Evolutionary conservation across 2,113 vertebrate species (phyloP), one percentile per base, ranked within the genome.

Genomic region (Saccopteryx leptura): DNA sequence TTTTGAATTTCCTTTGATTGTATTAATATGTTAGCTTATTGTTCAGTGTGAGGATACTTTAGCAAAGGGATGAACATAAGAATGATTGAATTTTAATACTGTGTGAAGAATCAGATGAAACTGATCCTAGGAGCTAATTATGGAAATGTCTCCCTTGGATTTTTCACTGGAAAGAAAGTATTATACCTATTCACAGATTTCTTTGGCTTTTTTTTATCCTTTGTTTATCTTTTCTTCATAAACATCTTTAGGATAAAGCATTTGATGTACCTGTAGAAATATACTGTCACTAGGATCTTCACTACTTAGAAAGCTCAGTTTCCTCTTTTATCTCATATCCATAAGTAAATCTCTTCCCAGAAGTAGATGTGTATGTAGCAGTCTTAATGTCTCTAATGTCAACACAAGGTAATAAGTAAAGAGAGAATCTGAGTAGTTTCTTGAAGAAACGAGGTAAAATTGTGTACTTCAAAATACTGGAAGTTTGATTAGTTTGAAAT

Each of bases 401-500:
- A 14, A 60, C 31, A n/a, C 14, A n/a, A 21, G 54, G 15, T 26
- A 82, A 14, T 71, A 58, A 26, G 24, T 11, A 83, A 10, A 33
- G 31, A 80, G 50, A 60, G 24, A 65, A 61, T 80, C 11, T 61
- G 12, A 1, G 26, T 15, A 48, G 2, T 24, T 92, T 84, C 82
- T 74, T n/a, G n/a, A 92, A 76, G 39, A 81, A 33, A n/a, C 12
- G 3, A 11, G 5, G 61, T 28, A 79, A 58, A 81, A 50, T 52
- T 4, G 4, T 61, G 9, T 21, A 66, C 9, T 83, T 96, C n/a
- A 75, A 69, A 94, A 80, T 68, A 69, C 1, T 56, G 56, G 23
- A n/a, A 71, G 15, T 17, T 80, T 58, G 7, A 28, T 92, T 85
- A 58, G 7, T 86, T 89, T 95, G 80, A 96, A 91, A 79, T 76